Evolutionary conservation across 2,888 invertebrate genomes (phyloP), one percentile per base, ranked within the genome.

Genomic region (Euzetes globulus): DNA sequence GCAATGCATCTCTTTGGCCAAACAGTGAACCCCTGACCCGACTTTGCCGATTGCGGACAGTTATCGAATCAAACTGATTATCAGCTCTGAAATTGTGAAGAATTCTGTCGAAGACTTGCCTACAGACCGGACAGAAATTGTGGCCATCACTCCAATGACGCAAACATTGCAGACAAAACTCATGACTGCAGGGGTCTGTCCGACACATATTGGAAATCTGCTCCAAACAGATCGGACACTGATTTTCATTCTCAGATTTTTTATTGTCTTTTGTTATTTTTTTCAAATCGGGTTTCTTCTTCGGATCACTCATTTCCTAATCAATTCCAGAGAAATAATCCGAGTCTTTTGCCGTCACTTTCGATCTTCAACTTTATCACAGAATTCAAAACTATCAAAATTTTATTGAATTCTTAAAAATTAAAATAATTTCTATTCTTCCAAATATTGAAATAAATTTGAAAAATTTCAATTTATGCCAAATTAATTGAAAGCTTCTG

Each of bases 211-310:
- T 25, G 6, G 22, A 13, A 5, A 58, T 58, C 1, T 22, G 5
- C 19, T 58, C 58, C 58, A 58, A 58, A 58, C 58, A 58, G 5
- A 58, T 58, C 6, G 58, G 27, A 27, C 58, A 58, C 58, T 25
- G 22, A 58, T 58, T 58, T 11, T 50, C 50, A 50, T n/a, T 50
- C 11, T 13, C 41, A 41, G 41, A 13, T 11, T 41, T 41, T 13
- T 41, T 41, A 11, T 41, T 13, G 6, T 9, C 41, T 11, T 41
- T 41, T n/a, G n/a, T n/a, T n/a, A n/a, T n/a, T 41, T 11, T 41
- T 13, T 41, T 41, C 41, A 13, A 41, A n/a, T n/a, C n/a, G n/a
- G n/a, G n/a, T n/a, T n/a, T n/a, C n/a, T n/a, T n/a, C n/a, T n/a
- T n/a, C n/a, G n/a, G n/a, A n/a, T 5, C 41, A 41, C 41, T 41